These are phyloP conservation scores for Neoaliturus tenellus DNA, from an alignment of 2,888 invertebrate species.

Conservation along the genomic window DNA sequence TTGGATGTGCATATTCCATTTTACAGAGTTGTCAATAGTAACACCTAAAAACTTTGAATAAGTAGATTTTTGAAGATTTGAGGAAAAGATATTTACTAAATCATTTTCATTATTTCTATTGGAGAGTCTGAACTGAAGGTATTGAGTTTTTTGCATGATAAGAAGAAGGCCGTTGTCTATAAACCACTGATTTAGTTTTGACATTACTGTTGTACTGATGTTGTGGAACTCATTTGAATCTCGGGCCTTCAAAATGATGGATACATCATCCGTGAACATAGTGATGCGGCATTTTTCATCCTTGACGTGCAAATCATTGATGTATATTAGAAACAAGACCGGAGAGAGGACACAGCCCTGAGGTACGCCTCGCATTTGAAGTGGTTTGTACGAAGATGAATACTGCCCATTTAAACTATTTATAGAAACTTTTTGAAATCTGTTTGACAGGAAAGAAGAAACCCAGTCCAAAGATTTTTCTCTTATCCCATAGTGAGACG, in stretches of 20 bases:
- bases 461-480: not conserved
- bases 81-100: no score
- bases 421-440: not conserved
- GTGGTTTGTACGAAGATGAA: not conserved
- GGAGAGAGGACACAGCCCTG: slow-evolving; percentile 10
- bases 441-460: not conserved
- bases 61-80: no score
- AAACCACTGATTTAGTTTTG: not conserved
- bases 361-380: not conserved
- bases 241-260: not conserved
- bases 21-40: no score
- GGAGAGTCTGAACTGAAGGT: no score
- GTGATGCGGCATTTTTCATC: not conserved
- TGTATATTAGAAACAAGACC: not conserved
- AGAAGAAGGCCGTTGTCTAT: not conserved
- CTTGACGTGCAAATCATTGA: not conserved
- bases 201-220: not conserved
- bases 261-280: slow-evolving; percentile 10
- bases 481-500: not conserved
- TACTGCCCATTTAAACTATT: not conserved
- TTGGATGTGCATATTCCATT: no score
- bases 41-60: no score
- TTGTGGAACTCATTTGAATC: not conserved
- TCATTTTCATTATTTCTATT: no score
- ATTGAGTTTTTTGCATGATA: not conserved